These are phyloP conservation scores for Sesia bembeciformis DNA, from an alignment of 2,888 invertebrate genomes.

Conservation along the genomic window DNA sequence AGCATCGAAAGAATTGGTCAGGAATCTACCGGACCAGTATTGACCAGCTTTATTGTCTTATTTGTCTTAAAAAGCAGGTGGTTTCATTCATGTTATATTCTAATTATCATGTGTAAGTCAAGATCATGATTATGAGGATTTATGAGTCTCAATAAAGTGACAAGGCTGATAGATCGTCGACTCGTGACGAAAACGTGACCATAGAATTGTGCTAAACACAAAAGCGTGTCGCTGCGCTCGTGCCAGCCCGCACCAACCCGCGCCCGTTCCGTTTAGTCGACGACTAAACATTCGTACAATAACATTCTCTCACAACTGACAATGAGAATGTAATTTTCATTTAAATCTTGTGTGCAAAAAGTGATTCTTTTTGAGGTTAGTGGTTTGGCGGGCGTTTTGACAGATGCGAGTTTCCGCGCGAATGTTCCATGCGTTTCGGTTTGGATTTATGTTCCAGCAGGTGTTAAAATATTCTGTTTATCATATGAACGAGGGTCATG, in stretches of 20 bases:
- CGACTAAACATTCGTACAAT: conserved; percentile 45
- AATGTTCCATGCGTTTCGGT: conserved; percentile 17
- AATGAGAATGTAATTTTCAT: conserved; percentile 12
- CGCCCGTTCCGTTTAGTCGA: conserved; percentile 34
- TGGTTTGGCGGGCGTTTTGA: conserved; percentile 14
- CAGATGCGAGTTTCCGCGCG: conserved; percentile 20
- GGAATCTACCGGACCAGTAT: no score
- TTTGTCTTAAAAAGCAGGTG: no score
- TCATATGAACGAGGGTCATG: background rate
- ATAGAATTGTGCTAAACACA: conserved; percentile 35
- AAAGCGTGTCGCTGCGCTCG: conserved; percentile 37
- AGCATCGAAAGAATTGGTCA: no score
- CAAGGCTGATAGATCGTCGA: conserved; percentile 15
- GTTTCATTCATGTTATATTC: no score
- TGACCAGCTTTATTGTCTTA: no score
- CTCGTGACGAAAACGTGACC: conserved; percentile 20
- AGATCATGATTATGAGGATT: no score
- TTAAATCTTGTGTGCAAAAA: conserved; percentile 10
- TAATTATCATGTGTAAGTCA: no score
- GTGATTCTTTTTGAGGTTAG: conserved; percentile 12
- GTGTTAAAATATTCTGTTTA: conserved; percentile 2
- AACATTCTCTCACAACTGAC: conserved; percentile 30
- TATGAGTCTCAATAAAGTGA: no score
- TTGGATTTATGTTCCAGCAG: conserved; percentile 12
- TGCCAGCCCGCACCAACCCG: conserved; percentile 53